Evolutionary conservation across 2,113 vertebrate genomes (phyloP).

Genomic region (Syngnathus typhle): DNA sequence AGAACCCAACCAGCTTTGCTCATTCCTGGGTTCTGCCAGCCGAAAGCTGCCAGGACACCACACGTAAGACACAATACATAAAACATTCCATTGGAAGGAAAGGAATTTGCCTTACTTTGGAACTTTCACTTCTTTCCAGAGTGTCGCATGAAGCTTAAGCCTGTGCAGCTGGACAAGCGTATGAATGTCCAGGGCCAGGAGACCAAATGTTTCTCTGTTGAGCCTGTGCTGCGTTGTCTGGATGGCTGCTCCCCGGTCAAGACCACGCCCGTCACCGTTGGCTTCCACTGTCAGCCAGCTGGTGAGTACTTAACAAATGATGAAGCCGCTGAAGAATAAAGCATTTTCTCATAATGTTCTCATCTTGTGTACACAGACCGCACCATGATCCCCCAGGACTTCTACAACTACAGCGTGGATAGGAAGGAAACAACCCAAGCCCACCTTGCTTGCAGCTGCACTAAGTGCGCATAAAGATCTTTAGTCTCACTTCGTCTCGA

Average conservation of each 20-base stretch:
- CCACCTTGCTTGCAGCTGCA: constrained; percentile 66
- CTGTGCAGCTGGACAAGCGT: constrained; percentile 66
- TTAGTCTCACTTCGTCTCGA: constrained; percentile 2
- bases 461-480: constrained; percentile 52
- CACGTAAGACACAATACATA: constrained; percentile 30
- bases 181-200: constrained; percentile 39
- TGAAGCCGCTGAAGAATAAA: not conserved
- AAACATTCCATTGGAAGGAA: not conserved
- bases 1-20: constrained; percentile 65
- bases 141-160: constrained; percentile 64
- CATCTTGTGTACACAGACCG: constrained; percentile 39
- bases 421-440: constrained; percentile 51
- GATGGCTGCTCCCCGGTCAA: constrained; percentile 59
- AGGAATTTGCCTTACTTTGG: not conserved
- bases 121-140: constrained; percentile 37
- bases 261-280: constrained; percentile 49
- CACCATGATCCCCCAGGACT: constrained; percentile 9
- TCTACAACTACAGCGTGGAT: constrained; percentile 55
- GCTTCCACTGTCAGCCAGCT: constrained; percentile 66
- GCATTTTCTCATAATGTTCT: not conserved
- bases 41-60: constrained; percentile 60
- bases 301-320: constrained; percentile 53
- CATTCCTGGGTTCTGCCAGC: constrained; percentile 75
- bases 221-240: constrained; percentile 69
- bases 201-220: constrained; percentile 70